Base-by-base conservation (phyloP, 2,113 vertebrate species). In the Poeciliopsis retropinna region DNA sequence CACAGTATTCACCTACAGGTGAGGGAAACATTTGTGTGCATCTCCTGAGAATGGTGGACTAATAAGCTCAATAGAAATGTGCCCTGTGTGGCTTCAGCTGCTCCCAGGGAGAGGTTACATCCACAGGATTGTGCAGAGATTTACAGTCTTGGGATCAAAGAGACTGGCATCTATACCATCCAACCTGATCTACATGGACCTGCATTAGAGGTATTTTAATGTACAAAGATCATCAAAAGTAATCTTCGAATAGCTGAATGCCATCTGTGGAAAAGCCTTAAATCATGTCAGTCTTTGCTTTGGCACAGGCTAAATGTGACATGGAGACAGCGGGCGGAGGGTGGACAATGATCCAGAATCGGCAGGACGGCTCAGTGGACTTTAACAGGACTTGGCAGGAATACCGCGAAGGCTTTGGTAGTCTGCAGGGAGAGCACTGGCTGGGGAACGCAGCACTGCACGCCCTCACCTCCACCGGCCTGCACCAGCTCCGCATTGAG, bases 81-180 rank as follows among this genome's bases (percentile, higher is more conserved):
- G 11, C 27, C 80, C 34, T 86, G 65, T 88, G 83, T 78, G 82
- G 57, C 80, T 78, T 72, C 82, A 94, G 94, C 89, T 5, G 69
- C 90, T 34, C 93, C 94, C 1, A 73, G 88, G 71, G 81, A 91
- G 81, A 92, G 92, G 76, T 79, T 89, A 68, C 94, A 95, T 82
- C 95, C 95, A 71, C 89, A 87, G 77, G 93, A 95, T 75, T 96
- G 95, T 81, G 92, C 93, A 51, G 95, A 95, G 88, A 95, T 95
- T 89, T 91, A 94, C 88, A 92, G 86, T 63, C 84, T 94, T 28
- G 95, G 95, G 41, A 95, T 95, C 85, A 92, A 91, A 90, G 95
- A 95, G 73, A 94, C 93, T 34, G 95, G 95, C 64, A 95, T 96
- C 84, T 95, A 95, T 87, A 96, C 94, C 74, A 95, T 95, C 76